Conservation (phyloP, 2,888 invertebrate species). For the Caenorhabditis sulstoni region DNA sequence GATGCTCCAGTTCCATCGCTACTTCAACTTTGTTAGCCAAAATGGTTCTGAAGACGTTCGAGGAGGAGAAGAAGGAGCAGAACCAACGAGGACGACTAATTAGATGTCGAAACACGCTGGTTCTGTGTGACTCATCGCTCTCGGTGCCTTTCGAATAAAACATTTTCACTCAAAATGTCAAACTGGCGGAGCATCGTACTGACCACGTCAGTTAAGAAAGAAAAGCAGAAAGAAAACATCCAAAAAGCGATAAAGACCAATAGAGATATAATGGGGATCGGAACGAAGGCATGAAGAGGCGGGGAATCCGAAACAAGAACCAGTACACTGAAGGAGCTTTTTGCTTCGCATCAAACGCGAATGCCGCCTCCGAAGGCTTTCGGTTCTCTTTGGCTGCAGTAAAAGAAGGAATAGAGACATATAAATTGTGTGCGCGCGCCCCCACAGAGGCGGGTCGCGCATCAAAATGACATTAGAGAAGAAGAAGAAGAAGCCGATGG, state of each 20-base stretch:
- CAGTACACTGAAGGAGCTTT: background rate
- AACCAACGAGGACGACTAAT: constrained; percentile 5
- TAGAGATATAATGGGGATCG: background rate
- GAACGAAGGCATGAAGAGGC: background rate
- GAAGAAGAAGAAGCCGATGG: background rate
- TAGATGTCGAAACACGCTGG: background rate
- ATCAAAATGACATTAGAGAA: constrained; percentile 56
- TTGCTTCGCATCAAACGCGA: background rate
- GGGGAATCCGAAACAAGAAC: background rate
- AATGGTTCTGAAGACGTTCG: background rate
- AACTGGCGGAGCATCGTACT: background rate
- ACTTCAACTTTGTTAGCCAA: constrained; percentile 8
- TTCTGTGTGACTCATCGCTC: too few species aligned
- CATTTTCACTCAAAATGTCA: background rate
- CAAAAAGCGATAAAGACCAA: background rate
- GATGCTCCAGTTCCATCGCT: constrained; percentile 13
- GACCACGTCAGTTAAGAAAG: too few species aligned
- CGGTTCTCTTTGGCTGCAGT: background rate
- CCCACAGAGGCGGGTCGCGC: constrained; percentile 14
- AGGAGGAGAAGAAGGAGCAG: background rate
- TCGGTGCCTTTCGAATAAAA: too few species aligned
- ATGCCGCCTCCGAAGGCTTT: background rate
- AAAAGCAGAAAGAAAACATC: background rate
- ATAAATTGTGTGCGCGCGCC: constrained; percentile 43
- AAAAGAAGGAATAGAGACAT: constrained; percentile 41